Percentiles rank a stretch among this genome's conserved stretches.
These are phyloP conservation scores for Cossypha dichroa DNA, from an alignment of 2,797 vertebrate genomes.

Conservation along the genomic window DNA sequence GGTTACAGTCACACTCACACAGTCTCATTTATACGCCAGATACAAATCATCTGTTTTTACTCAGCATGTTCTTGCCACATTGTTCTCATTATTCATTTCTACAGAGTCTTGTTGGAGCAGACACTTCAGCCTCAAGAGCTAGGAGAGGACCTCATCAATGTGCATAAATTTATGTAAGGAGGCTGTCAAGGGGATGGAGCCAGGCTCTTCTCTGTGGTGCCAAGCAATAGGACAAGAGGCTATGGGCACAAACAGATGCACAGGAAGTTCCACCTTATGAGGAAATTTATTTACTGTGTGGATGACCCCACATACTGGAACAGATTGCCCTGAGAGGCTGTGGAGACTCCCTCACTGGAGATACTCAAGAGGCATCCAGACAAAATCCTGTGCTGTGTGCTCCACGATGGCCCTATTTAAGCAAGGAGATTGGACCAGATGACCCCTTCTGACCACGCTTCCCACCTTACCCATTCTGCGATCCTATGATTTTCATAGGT, in stretches of 20 bases:
- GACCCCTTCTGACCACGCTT: neutral
- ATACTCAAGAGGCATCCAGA: neutral
- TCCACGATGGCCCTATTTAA: neutral
- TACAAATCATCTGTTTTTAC: neutral
- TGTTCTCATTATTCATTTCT: neutral
- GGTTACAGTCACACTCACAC: neutral
- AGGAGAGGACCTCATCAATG: neutral
- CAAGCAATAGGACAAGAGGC: neutral
- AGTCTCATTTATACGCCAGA: neutral
- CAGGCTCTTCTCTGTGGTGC: neutral
- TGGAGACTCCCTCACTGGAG: neutral
- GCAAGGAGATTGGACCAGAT: neutral
- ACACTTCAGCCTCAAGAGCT: neutral
- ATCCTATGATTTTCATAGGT: neutral
- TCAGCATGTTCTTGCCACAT: neutral
- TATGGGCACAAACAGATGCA: neutral
- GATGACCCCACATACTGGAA: neutral
- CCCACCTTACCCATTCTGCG: neutral
- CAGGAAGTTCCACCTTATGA: neutral
- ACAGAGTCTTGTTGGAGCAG: neutral
- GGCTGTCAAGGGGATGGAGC: neutral
- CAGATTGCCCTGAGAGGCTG: neutral
- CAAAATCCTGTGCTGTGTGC: rapidly evolving
- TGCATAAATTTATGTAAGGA: neutral
- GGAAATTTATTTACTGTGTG: neutral